Evolutionary conservation across 2,797 vertebrate genomes (phyloP).

Genomic region (Neomorphus geoffroyi): DNA sequence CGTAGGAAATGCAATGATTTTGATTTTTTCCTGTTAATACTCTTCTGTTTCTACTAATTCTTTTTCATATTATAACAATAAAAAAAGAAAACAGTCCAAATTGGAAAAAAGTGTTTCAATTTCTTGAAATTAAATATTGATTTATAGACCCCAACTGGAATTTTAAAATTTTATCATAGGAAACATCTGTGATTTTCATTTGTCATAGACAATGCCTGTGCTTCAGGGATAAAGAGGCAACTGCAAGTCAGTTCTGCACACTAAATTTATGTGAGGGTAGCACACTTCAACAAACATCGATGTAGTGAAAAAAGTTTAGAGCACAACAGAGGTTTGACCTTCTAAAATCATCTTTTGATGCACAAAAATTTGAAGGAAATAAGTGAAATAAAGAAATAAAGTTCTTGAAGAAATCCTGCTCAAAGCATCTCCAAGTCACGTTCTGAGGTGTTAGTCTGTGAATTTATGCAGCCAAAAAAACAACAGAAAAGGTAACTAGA

Average conservation of each 20-base stretch:
- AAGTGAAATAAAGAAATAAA: background rate
- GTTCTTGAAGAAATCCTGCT: background rate
- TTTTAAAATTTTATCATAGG: background rate
- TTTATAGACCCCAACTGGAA: background rate
- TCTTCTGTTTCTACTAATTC: background rate
- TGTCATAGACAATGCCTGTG: background rate
- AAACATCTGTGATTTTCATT: background rate
- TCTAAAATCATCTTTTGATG: background rate
- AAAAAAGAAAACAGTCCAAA: background rate
- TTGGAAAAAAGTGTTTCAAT: background rate
- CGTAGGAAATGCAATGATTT: background rate
- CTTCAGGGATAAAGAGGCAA: background rate
- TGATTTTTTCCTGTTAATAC: background rate
- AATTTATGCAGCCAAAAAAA: background rate
- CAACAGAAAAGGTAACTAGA: background rate
- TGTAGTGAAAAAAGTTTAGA: background rate
- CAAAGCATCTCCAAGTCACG: background rate
- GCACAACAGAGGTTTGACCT: background rate
- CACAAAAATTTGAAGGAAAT: background rate
- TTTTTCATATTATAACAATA: background rate
- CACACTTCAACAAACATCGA: background rate
- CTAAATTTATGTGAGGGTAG: background rate
- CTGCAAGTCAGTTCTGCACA: background rate
- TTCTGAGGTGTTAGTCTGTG: background rate
- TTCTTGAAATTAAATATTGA: background rate